phyloP scores from a whole-genome alignment of 2,797 vertebrate genomes.

The Urocyon cinereoargenteus region DNA sequence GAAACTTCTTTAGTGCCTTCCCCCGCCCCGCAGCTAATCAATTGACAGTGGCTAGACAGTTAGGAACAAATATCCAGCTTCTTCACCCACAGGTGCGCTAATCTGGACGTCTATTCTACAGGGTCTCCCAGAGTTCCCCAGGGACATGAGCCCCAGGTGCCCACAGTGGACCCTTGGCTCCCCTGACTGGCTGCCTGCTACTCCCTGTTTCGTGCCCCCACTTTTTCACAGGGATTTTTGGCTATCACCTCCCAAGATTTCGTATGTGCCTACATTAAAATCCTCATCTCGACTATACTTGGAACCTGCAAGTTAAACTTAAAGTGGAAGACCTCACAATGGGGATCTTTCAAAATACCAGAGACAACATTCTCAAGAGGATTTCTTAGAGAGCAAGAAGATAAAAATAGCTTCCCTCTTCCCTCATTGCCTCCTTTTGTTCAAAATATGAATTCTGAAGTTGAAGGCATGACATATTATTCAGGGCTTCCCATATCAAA shows the following conservation, averaged over 20 bases:
- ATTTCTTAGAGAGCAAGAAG: constrained; percentile 71
- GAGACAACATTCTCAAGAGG: constrained; percentile 55
- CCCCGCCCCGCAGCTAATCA: not conserved
- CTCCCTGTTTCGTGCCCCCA: not conserved
- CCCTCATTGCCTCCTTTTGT: constrained; percentile 63
- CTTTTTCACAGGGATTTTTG: not conserved
- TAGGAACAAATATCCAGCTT: not conserved
- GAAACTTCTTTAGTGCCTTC: not conserved
- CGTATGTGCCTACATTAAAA: not conserved
- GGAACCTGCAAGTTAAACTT: not conserved
- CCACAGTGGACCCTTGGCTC: not conserved
- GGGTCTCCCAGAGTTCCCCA: not conserved
- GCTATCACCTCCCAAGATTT: not conserved
- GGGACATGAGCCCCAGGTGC: not conserved
- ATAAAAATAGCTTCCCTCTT: constrained; percentile 66
- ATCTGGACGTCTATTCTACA: not conserved
- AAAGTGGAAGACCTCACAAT: constrained; percentile 59
- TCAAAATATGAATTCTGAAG: constrained; percentile 71
- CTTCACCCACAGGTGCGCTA: not conserved
- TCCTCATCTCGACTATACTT: not conserved
- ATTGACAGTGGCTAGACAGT: not conserved
- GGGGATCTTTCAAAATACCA: constrained; percentile 58
- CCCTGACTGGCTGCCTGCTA: not conserved
- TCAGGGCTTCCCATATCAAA: constrained; percentile 65
- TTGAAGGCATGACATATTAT: constrained; percentile 61